Base-by-base conservation (phyloP, 2,888 invertebrate genomes). In the Allacma fusca region DNA sequence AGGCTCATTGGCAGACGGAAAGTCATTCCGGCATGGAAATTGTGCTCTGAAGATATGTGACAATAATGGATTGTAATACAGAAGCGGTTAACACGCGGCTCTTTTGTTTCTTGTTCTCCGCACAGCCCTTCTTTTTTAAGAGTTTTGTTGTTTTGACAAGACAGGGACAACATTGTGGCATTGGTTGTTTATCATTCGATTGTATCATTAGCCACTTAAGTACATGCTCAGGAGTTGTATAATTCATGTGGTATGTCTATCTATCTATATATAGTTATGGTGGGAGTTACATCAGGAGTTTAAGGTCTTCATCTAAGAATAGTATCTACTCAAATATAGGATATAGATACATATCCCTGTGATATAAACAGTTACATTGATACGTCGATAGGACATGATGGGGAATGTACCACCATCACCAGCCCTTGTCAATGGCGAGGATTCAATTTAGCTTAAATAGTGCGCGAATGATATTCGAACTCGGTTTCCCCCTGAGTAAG, bases 401-500 rank as follows among this genome's bases (percentile, higher is more conserved):
- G 5, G 34, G 9, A 34, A 34, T n/a, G n/a, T n/a, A n/a, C n/a
- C n/a, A n/a, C 5, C 34, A 34, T 34, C 9, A 34, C 34, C 34
- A 34, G 34, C 4, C 5, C 34, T 34, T 34, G 34, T 34, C 34
- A 34, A 34, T 34, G 34, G 34, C 9, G 4, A 34, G 34, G 34
- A 7, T 7, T 34, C 34, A 34, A 34, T 34, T 34, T 34, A 34
- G 34, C 34, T 34, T 34, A 34, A 34, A 34, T 34, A 34, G 34
- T 34, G 34, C 34, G 34, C 34, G 34, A 34, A 34, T 34, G 34
- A 34, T 34, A 34, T 4, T 34, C 34, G 9, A 50, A 50, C n/a
- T 50, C 50, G 50, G 50, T 50, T 50, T 50, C 50, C n/a, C 16
- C 50, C 50, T 50, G 50, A 50, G 50, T 50, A 50, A 50, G 50